Evolutionary conservation across 2,113 vertebrate species (phyloP).

Genomic region (Pseudopodoces humilis): DNA sequence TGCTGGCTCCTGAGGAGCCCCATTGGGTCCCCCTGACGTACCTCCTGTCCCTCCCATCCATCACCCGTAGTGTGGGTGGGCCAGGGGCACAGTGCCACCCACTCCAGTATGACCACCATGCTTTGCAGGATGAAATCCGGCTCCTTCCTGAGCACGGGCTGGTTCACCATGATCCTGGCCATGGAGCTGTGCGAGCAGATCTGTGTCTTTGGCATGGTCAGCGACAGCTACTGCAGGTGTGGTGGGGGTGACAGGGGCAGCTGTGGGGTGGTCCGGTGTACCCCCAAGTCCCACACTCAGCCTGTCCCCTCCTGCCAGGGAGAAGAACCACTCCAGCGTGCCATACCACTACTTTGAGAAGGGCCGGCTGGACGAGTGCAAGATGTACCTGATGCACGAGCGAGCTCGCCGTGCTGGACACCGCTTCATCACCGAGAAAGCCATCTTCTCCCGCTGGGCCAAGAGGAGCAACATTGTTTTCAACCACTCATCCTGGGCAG

Average conservation of each 20-base stretch:
- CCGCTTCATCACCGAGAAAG: conserved; percentile 96
- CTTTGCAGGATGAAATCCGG: conserved; percentile 86
- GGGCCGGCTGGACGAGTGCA: conserved; percentile 83
- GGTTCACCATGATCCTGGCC: conserved; percentile 94
- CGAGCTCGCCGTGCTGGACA: conserved; percentile 80
- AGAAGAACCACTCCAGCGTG: conserved; percentile 74
- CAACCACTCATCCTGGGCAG: conserved; percentile 82
- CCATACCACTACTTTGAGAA: conserved; percentile 96
- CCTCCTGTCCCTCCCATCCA: rapidly evolving
- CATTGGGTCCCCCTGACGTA: rapidly evolving
- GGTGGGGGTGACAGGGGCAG: rapidly evolving
- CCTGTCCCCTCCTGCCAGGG: not conserved
- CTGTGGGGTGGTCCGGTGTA: rapidly evolving
- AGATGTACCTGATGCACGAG: conserved; percentile 88
- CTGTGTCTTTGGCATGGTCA: conserved; percentile 90
- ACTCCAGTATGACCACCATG: rapidly evolving
- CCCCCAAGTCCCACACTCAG: not conserved
- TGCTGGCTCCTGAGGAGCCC: rapidly evolving
- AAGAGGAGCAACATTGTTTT: conserved; percentile 81
- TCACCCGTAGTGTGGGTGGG: rapidly evolving
- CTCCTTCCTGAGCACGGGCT: conserved; percentile 93
- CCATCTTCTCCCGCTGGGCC: conserved; percentile 91
- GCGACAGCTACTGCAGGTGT: conserved; percentile 88
- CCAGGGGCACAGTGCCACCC: not conserved
- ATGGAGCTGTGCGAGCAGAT: conserved; percentile 89